Evolutionary conservation across 1,140 invertebrate genomes (phyloP), one percentile per base, ranked within the genome.

Genomic region (Bombus huntii): DNA sequence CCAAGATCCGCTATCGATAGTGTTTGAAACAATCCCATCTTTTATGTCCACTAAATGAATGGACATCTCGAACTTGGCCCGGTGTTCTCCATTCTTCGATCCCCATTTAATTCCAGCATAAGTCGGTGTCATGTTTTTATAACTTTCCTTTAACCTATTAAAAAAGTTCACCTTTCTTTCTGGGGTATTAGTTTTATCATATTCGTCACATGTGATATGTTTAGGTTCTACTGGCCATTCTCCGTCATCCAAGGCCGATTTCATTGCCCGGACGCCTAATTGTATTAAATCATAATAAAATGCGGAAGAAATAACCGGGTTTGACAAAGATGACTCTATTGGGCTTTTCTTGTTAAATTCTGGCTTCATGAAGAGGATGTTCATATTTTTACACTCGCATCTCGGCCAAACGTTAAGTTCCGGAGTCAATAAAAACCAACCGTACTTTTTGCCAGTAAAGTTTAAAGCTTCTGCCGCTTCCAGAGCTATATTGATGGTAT

Each of bases 271-370:
- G 79, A 98, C 96, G 18, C 97, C 97, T 72, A 97, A 94, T 42
- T 97, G 93, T 13, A 97, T 96, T 37, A 98, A 92, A 93, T 99
- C 98, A 94, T 98, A 98, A 92, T 98, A 98, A 93, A 99, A 98
- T 0, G 97, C 97, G 12, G 98, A 97, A 6, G 97, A 85, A 22
- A 95, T 81, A 8, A 92, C 47, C 0, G 95, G 94, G 68, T 91
- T 91, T 0, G 83, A 74, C 0, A 95, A 62, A 0, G 83, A 15
- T 18, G 77, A 70, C 39, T 87, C 88, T 1, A 39, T 8, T 9
- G 71, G 18, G 1, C 62, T 62, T 5, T 9, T 59, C 13, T 25
- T n/a, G 22, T 62, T 13, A 15, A 59, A 6, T 18, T 91, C 57
- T 0, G 94, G 94, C 28, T 92, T 86, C 37, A 90, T 18, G 37